phyloP scores from a whole-genome alignment of 2,113 vertebrate genomes.

The Mesocricetus auratus region DNA sequence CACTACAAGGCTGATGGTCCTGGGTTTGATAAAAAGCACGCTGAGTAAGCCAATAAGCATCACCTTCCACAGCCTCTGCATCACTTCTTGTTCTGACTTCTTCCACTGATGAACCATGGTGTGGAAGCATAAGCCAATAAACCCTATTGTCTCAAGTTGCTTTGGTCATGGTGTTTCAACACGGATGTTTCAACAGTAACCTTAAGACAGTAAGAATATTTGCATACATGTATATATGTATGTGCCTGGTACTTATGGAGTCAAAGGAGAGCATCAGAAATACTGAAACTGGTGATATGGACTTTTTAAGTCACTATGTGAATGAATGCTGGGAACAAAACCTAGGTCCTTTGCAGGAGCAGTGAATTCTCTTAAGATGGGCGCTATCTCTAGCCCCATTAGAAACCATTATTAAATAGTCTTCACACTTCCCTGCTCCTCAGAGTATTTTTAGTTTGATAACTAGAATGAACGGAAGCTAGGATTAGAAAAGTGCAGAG shows the following conservation, averaged over 20 bases:
- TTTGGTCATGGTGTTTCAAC: not conserved
- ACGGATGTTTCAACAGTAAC: not conserved
- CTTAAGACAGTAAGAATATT: not conserved
- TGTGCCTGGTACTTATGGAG: no score
- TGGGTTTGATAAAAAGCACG: not conserved
- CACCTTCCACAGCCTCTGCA: not conserved
- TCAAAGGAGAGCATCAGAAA: not conserved
- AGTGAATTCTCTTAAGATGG: not conserved
- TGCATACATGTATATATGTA: not conserved
- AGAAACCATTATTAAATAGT: constrained; percentile 27
- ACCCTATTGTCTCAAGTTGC: not conserved
- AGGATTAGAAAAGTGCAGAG: constrained; percentile 15
- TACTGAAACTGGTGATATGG: not conserved
- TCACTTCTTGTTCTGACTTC: not conserved
- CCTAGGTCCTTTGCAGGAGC: not conserved
- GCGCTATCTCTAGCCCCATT: not conserved
- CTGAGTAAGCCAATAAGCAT: not conserved
- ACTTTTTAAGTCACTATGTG: not conserved
- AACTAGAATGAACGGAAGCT: constrained; percentile 29
- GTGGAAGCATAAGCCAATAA: not conserved
- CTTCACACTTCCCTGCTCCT: constrained; percentile 18
- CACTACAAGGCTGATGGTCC: not conserved
- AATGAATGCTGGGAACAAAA: not conserved
- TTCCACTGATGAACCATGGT: not conserved
- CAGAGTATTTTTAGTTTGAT: constrained; percentile 23